These are phyloP conservation scores for Echiichthys vipera DNA, from an alignment of 2,797 vertebrate species.

Conservation along the genomic window DNA sequence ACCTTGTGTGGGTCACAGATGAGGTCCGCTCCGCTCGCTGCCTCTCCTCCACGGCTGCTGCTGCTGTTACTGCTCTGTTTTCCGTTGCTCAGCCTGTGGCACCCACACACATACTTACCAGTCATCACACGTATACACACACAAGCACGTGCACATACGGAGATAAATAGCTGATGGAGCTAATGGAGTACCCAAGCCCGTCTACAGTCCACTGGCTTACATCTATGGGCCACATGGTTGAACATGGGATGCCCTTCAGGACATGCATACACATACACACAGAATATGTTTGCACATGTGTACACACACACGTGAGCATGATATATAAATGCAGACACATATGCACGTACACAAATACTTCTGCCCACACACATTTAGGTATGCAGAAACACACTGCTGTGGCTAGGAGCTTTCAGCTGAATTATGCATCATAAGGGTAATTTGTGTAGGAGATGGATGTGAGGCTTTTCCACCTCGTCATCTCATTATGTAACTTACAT, in stretches of 20 bases:
- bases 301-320: background rate
- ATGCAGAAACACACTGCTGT: background rate
- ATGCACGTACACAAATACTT: background rate
- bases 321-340: background rate
- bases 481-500: conserved; percentile 55
- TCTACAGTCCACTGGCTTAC: conserved; percentile 16
- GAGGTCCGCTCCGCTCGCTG: conserved; percentile 65
- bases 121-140: conserved; percentile 38
- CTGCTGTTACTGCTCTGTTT: conserved; percentile 64
- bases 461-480: conserved; percentile 17
- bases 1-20: conserved; percentile 81
- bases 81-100: conserved; percentile 64
- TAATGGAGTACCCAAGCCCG: conserved; percentile 26
- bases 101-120: conserved; percentile 42
- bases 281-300: background rate
- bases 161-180: conserved; percentile 44
- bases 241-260: conserved; percentile 31
- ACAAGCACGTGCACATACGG: conserved; percentile 13
- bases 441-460: conserved; percentile 48
- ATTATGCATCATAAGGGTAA: conserved; percentile 51
- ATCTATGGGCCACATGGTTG: conserved; percentile 7
- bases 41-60: conserved; percentile 59
- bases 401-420: conserved; percentile 36
- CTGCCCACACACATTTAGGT: background rate
- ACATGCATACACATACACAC: background rate